Percentiles rank a stretch among this genome's conserved stretches.
phyloP scores from a whole-genome alignment of 2,888 invertebrate species.

The Margaritifera margaritifera region DNA sequence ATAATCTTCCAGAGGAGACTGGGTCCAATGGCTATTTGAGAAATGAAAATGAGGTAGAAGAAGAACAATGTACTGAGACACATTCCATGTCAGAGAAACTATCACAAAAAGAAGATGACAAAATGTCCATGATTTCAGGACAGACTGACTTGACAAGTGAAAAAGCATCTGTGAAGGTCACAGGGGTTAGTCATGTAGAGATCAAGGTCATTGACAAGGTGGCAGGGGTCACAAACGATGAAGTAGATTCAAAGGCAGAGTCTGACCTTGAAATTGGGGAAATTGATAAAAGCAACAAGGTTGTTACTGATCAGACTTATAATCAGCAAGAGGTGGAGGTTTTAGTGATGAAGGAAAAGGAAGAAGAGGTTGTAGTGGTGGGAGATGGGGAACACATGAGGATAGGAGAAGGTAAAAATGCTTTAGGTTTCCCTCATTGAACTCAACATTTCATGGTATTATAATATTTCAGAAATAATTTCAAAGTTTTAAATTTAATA shows the following conservation, averaged over 20 bases:
- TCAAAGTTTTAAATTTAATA: too few species aligned
- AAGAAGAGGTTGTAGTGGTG: slow-evolving; percentile 3
- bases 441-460: too few species aligned
- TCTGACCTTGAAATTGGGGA: slow-evolving; percentile 8
- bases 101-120: slow-evolving; percentile 1
- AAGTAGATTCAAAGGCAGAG: not conserved
- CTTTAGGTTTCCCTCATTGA: too few species aligned
- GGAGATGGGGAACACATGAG: not conserved
- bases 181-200: not conserved
- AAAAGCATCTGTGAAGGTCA: not conserved
- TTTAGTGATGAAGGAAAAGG: not conserved
- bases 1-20: too few species aligned
- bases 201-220: not conserved
- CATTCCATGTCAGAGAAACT: too few species aligned
- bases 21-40: too few species aligned
- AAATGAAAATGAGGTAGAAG: not conserved
- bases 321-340: not conserved
- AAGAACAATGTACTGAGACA: not conserved
- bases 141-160: too few species aligned
- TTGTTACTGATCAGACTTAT: slow-evolving; percentile 1
- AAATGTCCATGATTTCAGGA: not conserved
- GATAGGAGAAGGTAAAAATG: too few species aligned
- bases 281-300: not conserved
- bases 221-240: not conserved
- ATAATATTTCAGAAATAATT: too few species aligned